Base-by-base conservation (phyloP, 2,113 vertebrate species). In the Menidia beryllina region DNA sequence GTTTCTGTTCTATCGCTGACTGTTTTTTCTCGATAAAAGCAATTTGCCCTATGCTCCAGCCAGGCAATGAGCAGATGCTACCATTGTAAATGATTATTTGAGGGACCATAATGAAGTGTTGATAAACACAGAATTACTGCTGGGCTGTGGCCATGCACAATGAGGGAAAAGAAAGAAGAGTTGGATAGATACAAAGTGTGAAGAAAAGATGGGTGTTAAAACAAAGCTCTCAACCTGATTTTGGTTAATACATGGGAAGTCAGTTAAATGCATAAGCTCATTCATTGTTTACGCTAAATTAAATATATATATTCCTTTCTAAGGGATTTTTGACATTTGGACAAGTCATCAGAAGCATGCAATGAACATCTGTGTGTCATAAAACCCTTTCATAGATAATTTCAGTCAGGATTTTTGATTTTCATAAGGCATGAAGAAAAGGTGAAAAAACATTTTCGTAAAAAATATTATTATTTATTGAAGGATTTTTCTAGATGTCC, bases 101-200 rank as follows among this genome's bases (percentile, higher is more conserved):
- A 87, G 85, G 77, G 82, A 86, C 86, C 88, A 83, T 94, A 93
- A 93, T 93, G 92, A 93, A 93, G 92, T 93, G 92, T 94, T 94
- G 92, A 94, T 93, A 93, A 93, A 94, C 92, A 94, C 91, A 91
- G 90, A 92, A 93, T 93, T 92, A 94, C 91, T 91, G 92, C 92
- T 91, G 89, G 88, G 89, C 83, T 83, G 78, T 83, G 73, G 86
- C 90, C 81, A 74, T 78, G 72, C 78, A 76, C 79, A 73, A 66
- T 60, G 75, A 59, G 53, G n/a, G n/a, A n/a, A n/a, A n/a, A n/a
- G n/a, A n/a, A n/a, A n/a, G n/a, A n/a, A n/a, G 47, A 36, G 19
- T 53, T 51, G 24, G 8, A 10, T 24, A 30, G 24, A 47, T 49
- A 10, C 21, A 36, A 27, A 58, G 39, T 21, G 6, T 43, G 39